phyloP scores from a whole-genome alignment of 2,113 vertebrate species.

The Petrocephalus zakoni region DNA sequence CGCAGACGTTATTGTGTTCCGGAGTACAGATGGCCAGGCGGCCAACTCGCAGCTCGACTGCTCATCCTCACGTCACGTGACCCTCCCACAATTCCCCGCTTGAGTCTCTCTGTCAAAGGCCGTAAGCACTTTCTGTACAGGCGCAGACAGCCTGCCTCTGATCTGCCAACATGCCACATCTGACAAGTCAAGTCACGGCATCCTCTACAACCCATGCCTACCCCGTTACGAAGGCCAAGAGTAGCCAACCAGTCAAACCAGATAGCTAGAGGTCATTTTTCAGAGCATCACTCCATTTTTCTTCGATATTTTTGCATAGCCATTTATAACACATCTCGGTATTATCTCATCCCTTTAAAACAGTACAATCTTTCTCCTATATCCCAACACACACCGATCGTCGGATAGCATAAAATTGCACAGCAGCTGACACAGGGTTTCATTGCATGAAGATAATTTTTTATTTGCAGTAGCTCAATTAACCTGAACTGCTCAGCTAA shows the following conservation, averaged over 20 bases:
- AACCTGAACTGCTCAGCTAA: too few relatives aligned
- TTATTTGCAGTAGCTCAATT: too few relatives aligned
- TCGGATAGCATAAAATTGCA: too few relatives aligned
- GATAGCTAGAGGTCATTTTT: too few relatives aligned
- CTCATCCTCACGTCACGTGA: not conserved
- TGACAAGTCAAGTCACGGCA: not conserved
- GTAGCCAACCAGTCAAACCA: not conserved
- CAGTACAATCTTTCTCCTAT: too few relatives aligned
- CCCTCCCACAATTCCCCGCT: not conserved
- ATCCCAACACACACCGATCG: too few relatives aligned
- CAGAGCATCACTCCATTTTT: too few relatives aligned
- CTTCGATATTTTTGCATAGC: too few relatives aligned
- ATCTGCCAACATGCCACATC: not conserved
- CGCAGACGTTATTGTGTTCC: not conserved
- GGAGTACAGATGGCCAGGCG: not conserved
- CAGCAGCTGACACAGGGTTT: too few relatives aligned
- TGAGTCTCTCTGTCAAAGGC: not conserved
- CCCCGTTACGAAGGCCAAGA: not conserved
- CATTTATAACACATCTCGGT: too few relatives aligned
- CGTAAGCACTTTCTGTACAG: slow-evolving; percentile 5
- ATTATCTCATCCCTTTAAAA: too few relatives aligned
- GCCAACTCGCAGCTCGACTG: not conserved
- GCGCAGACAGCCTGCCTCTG: not conserved
- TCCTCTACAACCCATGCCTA: not conserved
- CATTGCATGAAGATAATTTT: too few relatives aligned